Conservation (phyloP, 2,113 vertebrate genomes). For the Scomber colias region DNA sequence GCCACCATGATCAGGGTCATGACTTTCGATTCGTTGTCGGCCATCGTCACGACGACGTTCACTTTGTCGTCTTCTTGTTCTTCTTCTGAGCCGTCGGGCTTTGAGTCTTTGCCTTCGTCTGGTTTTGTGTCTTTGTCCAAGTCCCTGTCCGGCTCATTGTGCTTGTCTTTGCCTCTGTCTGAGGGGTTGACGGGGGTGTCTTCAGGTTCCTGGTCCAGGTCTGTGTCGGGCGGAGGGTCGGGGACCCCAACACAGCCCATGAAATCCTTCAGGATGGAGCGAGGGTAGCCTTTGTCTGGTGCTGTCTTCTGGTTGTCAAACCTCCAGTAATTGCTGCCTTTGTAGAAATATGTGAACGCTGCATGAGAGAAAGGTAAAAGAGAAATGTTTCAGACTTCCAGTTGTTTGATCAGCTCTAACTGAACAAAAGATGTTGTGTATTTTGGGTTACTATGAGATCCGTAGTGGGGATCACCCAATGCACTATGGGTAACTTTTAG, state of each 20-base stretch:
- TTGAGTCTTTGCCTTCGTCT: constrained; percentile 52
- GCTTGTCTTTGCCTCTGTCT: constrained; percentile 56
- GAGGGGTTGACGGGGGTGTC: constrained; percentile 54
- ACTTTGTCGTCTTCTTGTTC: constrained; percentile 76
- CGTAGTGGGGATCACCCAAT: too few species aligned
- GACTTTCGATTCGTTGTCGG: constrained; percentile 88
- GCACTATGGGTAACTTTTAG: too few species aligned
- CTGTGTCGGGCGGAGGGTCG: constrained; percentile 72
- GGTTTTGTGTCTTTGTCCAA: constrained; percentile 68
- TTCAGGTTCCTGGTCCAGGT: constrained; percentile 42
- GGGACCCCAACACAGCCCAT: constrained; percentile 92
- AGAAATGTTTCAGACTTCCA: neutral
- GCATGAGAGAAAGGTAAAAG: constrained; percentile 29
- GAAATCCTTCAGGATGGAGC: constrained; percentile 95
- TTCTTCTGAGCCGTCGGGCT: constrained; percentile 19
- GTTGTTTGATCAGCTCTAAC: neutral
- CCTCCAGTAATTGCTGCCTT: constrained; percentile 95
- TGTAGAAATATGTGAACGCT: constrained; percentile 97
- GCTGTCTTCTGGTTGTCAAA: constrained; percentile 91
- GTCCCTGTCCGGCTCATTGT: constrained; percentile 55
- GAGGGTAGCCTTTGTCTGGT: constrained; percentile 93
- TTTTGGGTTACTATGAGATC: too few species aligned
- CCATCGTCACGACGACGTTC: constrained; percentile 91
- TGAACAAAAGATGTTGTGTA: too few species aligned
- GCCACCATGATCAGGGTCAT: constrained; percentile 92